Conservation (phyloP, 2,888 invertebrate species). For the Mythimna impura region DNA sequence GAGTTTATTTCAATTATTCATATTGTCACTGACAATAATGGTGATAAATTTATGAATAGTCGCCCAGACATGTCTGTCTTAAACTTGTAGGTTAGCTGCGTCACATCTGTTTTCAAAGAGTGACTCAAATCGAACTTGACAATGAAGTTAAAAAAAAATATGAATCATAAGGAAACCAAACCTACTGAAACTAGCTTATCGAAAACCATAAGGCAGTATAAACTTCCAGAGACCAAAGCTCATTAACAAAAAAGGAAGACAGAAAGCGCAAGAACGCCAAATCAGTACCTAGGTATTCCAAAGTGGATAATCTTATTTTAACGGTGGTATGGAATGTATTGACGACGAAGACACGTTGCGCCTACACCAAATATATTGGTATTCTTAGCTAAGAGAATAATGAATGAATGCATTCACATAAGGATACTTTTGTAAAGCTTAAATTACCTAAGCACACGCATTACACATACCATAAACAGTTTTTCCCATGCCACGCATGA, state of each 20-base stretch:
- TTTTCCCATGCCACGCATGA: constrained; percentile 34
- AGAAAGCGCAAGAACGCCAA: neutral
- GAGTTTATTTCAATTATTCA: constrained; percentile 1
- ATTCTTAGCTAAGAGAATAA: neutral
- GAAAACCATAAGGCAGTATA: neutral
- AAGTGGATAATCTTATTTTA: neutral
- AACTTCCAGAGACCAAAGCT: neutral
- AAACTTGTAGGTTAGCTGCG: neutral
- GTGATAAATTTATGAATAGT: constrained; percentile 5
- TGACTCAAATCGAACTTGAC: constrained; percentile 41
- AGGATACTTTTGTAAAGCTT: neutral
- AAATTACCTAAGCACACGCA: constrained; percentile 12
- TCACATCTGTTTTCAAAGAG: constrained; percentile 18
- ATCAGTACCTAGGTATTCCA: neutral
- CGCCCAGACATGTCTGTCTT: constrained; percentile 9
- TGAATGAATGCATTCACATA: neutral
- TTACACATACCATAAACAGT: constrained; percentile 17
- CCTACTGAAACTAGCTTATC: neutral
- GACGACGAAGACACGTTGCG: neutral
- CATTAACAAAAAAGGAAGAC: neutral
- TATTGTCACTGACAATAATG: neutral
- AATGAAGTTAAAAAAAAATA: constrained; percentile 19
- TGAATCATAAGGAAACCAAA: constrained; percentile 30
- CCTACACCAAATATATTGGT: neutral
- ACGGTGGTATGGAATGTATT: neutral